Evolutionary conservation across 2,113 vertebrate species (phyloP), one percentile per base, ranked within the genome.

Genomic region (Monarcha castaneiventris): DNA sequence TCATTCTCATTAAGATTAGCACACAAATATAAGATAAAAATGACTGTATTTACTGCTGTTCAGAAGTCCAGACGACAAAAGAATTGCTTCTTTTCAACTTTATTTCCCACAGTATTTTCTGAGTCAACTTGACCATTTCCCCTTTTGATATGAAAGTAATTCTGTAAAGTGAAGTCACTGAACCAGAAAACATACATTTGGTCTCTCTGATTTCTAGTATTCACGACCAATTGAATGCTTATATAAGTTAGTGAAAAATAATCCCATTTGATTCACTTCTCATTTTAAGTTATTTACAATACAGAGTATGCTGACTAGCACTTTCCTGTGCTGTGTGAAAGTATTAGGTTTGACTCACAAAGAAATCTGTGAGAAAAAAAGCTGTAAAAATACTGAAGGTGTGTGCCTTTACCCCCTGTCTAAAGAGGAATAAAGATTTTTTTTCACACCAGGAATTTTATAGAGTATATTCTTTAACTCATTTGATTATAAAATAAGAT

Each of bases 161-260:
- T 94, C 83, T 91, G 64, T 49, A 74, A 89, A 87, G 52, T 19
- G 71, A 91, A 94, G 58, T 84, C 91, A 79, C 74, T 78, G 82
- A 94, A 94, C 87, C 87, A 80, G 85, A 94, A 95, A 89, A 87
- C 68, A 74, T 87, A 93, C 39, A 82, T 87, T 88, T 94, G 77
- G 68, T 87, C 74, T 90, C 76, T 84, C 81, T 91, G 91, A 95
- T 94, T 95, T 93, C 84, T 84, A 27, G 83, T 55, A 96, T 96
- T 96, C 92, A 96, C 3, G 48, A 95, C 88, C 93, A 94, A 90
- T 96, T 96, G 92, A 92, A 96, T 97, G 92, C 79, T 88, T 64
- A 90, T 55, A 92, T 85, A 63, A 88, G 79, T 83, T 64, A 92
- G 89, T 92, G 93, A 84, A 95, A 94, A 96, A 94, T 90, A 95